A percentile compares a stretch with the other conserved stretches of the same genome.
phyloP scores from a whole-genome alignment of 2,113 vertebrate species.

The Dryoscopus gambensis region DNA sequence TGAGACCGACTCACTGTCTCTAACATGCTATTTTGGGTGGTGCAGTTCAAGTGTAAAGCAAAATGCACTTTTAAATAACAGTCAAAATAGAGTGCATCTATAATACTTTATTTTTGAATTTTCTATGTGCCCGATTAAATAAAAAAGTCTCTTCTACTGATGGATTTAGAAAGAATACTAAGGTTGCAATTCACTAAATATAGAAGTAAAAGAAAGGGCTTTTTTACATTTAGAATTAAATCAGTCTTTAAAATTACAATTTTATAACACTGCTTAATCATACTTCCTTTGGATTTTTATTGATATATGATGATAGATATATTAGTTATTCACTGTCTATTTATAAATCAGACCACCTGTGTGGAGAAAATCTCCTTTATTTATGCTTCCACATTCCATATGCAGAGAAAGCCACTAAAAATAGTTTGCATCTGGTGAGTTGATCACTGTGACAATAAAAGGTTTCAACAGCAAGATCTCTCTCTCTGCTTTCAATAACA shows the following conservation, averaged over 20 bases:
- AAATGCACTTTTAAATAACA: not conserved
- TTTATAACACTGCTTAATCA: not conserved
- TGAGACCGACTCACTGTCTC: not conserved
- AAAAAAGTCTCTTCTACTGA: not conserved
- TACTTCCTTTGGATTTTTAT: not conserved
- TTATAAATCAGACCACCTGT: not conserved
- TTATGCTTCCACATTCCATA: constrained; percentile 2
- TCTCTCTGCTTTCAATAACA: not conserved
- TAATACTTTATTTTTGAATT: not conserved
- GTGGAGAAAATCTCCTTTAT: not conserved
- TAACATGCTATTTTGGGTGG: not conserved
- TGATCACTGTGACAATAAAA: constrained; percentile 49
- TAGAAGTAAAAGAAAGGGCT: not conserved
- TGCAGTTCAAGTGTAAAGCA: not conserved
- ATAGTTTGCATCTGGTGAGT: constrained; percentile 26
- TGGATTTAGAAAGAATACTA: not conserved
- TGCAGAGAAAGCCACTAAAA: constrained; percentile 34
- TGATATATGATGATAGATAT: not conserved
- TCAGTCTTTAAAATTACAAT: not conserved
- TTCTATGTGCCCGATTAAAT: not conserved
- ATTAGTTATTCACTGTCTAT: not conserved
- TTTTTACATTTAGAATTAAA: not conserved
- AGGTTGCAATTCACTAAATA: not conserved
- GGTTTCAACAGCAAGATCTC: constrained; percentile 33
- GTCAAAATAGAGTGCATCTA: not conserved